Evolutionary conservation across 2,113 vertebrate species (phyloP), one percentile per base, ranked within the genome.

Genomic region (Pterocles burchelli): DNA sequence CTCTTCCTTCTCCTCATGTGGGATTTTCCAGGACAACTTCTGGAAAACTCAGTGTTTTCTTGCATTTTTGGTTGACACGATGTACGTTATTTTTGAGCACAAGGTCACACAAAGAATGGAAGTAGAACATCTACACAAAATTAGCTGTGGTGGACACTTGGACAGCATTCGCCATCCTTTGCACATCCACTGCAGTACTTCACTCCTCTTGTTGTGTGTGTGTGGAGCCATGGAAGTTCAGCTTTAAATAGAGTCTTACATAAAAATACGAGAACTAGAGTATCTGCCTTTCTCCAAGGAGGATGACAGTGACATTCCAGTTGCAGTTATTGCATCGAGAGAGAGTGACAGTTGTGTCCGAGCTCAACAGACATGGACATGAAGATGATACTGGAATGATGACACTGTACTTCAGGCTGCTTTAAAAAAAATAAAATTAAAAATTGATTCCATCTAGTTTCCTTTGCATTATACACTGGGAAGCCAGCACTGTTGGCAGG

Each of bases 1-100:
- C 19, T 62, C 43, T 55, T 88, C 54, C n/a, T 77, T 58, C 45
- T 21, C 36, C 2, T 5, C 7, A 4, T n/a, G 33, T 65, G 89
- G 68, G 86, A 76, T 86, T 94, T 96, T 90, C 83, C 65, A 77
- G 66, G 43, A n/a, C 43, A 61, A 22, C 52, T 85, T 90, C 25
- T 75, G 78, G 67, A 45, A 51, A 41, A 76, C 80, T 66, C 70
- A 26, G 33, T 10, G 4, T 74, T 78, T 49, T 84, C 68, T 62
- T 8, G 2, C 88, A 70, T 1, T 67, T 80, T 94, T 82, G 52
- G 68, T 57, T 67, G 54, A 68, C 61, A 11, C 2, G 2, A 4
- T 33, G 61, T 55, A 13, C 2, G 0, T 63, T 66, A 29, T 65
- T 41, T 33, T 26, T 58, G 76, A 89, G 85, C 68, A 38, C 43